Conservation (phyloP, 2,797 vertebrate species). For the Gambusia yucatana region DNA sequence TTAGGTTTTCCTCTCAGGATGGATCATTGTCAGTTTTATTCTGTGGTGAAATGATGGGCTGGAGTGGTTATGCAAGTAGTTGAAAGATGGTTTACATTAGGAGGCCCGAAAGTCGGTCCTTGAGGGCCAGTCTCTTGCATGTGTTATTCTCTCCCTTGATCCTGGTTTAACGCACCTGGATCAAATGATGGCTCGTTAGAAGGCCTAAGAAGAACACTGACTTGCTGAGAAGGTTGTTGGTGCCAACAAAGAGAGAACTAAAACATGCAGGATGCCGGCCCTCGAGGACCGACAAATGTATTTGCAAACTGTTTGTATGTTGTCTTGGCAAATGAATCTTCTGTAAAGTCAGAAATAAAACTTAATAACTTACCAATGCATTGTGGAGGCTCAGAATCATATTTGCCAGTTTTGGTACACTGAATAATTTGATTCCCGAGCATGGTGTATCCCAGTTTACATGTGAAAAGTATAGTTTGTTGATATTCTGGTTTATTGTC, state of each 20-base stretch:
- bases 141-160: too few relatives aligned
- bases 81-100: neutral
- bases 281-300: neutral
- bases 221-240: too few relatives aligned
- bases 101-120: too few relatives aligned
- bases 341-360: neutral
- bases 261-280: too few relatives aligned
- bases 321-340: neutral
- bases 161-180: too few relatives aligned
- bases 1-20: neutral
- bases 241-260: too few relatives aligned
- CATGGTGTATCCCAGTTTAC: constrained; percentile 55
- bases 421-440: constrained; percentile 5
- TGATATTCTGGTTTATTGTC: neutral
- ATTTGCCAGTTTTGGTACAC: constrained; percentile 56
- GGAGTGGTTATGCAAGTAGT: neutral
- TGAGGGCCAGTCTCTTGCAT: too few relatives aligned
- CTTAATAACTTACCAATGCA: constrained; percentile 63
- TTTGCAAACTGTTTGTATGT: neutral
- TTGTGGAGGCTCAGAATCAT: constrained; percentile 46
- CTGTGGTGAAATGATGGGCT: neutral
- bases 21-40: neutral
- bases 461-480: constrained; percentile 49
- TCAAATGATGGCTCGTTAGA: too few relatives aligned
- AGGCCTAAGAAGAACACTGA: too few relatives aligned